These are phyloP conservation scores for Camponotus vicinus DNA, from an alignment of 1,140 invertebrate species.

Conservation along the genomic window DNA sequence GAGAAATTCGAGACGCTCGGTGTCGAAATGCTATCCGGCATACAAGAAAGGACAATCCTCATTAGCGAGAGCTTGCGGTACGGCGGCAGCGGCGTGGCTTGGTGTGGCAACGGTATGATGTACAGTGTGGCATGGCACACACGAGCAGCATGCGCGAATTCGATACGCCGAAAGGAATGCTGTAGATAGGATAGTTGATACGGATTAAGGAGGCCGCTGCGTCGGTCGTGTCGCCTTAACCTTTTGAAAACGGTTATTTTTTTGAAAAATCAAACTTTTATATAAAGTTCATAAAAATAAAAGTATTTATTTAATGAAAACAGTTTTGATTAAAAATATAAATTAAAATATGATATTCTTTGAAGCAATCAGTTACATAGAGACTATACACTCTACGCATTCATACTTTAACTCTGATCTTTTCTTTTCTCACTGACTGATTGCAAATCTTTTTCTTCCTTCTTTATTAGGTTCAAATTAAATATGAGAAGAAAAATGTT, in stretches of 20 bases:
- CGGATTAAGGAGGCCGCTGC: conserved; percentile 17
- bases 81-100: neutral
- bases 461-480: too few species aligned
- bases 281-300: too few species aligned
- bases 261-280: too few species aligned
- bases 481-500: too few species aligned
- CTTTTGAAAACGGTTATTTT: too few species aligned
- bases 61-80: conserved; percentile 73
- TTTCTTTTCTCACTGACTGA: too few species aligned
- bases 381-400: neutral
- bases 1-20: conserved; percentile 78
- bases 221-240: neutral
- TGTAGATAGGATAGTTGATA: neutral
- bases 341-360: too few species aligned
- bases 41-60: conserved; percentile 82
- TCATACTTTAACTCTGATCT: too few species aligned
- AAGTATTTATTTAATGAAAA: too few species aligned
- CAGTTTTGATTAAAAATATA: too few species aligned
- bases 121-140: neutral
- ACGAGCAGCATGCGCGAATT: conserved; percentile 11
- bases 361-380: too few species aligned
- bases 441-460: too few species aligned
- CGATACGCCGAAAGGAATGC: conserved; percentile 3
- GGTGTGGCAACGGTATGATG: neutral
- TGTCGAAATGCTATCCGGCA: conserved; percentile 82